These are phyloP conservation scores for Coregonus clupeaformis DNA, from an alignment of 2,113 vertebrate genomes.

Conservation along the genomic window DNA sequence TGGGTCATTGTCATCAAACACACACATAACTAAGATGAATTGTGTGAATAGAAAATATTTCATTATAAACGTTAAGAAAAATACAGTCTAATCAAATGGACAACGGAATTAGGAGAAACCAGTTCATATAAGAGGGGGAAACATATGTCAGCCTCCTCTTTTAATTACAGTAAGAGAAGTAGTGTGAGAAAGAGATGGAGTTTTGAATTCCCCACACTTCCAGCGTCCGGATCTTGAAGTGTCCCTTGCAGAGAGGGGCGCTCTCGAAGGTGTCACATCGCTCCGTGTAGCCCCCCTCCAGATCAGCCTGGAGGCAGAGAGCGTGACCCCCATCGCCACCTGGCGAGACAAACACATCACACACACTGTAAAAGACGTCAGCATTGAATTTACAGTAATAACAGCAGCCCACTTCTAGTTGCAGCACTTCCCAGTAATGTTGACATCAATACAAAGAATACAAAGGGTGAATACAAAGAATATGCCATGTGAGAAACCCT, in stretches of 20 bases:
- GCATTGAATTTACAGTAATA: constrained; percentile 1
- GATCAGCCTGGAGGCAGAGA: constrained; percentile 68
- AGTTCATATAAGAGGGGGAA: neutral
- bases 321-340: constrained; percentile 82
- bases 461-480: neutral
- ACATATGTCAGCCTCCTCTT: neutral
- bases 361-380: constrained; percentile 11
- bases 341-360: constrained; percentile 43
- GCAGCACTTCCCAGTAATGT: neutral
- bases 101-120: neutral
- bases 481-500: too few species aligned
- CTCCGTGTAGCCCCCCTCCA: constrained; percentile 73
- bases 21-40: neutral
- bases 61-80: constrained; percentile 18
- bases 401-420: neutral
- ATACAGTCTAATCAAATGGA: constrained; percentile 15
- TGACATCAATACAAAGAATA: constrained; percentile 5
- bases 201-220: constrained; percentile 84
- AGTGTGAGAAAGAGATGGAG: constrained; percentile 45
- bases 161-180: constrained; percentile 8
- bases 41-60: constrained; percentile 8
- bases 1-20: neutral
- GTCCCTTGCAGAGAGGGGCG: constrained; percentile 76
- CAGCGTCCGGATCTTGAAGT: constrained; percentile 81
- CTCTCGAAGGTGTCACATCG: constrained; percentile 83